phyloP scores from a whole-genome alignment of 1,140 invertebrate genomes.

The Rhizoglyphus robini region DNA sequence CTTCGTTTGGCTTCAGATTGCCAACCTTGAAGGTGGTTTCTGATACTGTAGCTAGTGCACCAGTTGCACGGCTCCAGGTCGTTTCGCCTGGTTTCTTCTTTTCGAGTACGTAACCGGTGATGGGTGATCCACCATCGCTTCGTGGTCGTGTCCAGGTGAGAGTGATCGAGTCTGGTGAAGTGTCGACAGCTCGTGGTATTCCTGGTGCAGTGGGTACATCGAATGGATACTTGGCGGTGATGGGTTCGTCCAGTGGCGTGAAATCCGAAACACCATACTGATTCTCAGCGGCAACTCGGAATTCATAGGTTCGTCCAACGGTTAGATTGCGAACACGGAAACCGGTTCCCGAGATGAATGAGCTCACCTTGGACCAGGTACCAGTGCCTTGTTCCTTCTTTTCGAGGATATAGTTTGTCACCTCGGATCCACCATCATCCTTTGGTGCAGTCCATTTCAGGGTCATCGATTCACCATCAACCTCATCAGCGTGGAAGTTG shows the following conservation, averaged over 20 bases:
- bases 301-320: constrained; percentile 83
- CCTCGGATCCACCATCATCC: constrained; percentile 87
- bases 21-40: constrained; percentile 71
- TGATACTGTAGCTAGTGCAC: constrained; percentile 36
- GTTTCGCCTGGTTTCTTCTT: constrained; percentile 70
- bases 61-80: constrained; percentile 72
- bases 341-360: constrained; percentile 75
- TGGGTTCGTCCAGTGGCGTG: constrained; percentile 66
- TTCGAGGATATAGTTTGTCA: constrained; percentile 92
- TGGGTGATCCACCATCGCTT: constrained; percentile 86
- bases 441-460: constrained; percentile 78
- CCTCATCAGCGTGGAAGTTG: constrained; percentile 76
- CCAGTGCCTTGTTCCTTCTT: constrained; percentile 67
- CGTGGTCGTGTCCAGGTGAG: constrained; percentile 85
- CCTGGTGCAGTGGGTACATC: constrained; percentile 80
- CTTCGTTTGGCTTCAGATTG: constrained; percentile 78
- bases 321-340: constrained; percentile 76
- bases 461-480: constrained; percentile 78
- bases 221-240: constrained; percentile 87
- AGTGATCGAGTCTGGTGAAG: constrained; percentile 82
- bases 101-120: constrained; percentile 89
- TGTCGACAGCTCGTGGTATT: constrained; percentile 64
- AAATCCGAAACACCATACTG: constrained; percentile 89
- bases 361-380: constrained; percentile 76
- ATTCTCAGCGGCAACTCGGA: constrained; percentile 95